Evolutionary conservation across 1,140 invertebrate genomes (phyloP).

Genomic region (Andrena cerasifolii): DNA sequence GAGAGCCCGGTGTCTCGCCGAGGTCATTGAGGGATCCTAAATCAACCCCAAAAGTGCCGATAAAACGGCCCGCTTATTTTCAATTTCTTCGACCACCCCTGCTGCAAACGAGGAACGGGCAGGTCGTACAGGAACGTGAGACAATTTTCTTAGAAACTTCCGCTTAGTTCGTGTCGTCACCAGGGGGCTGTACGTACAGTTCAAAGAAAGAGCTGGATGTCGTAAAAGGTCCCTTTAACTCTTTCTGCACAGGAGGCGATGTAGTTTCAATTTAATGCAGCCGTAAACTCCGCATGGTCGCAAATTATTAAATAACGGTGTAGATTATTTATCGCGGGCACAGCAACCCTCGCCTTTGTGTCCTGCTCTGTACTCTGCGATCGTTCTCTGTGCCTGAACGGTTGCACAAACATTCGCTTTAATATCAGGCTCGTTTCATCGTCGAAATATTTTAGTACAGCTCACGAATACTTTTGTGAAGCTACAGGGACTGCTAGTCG

Average conservation of each 20-base stretch:
- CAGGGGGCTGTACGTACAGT: slow-evolving; percentile 20
- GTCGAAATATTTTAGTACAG: too few species aligned
- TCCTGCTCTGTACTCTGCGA: slow-evolving; percentile 1
- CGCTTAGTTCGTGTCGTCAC: slow-evolving; percentile 30
- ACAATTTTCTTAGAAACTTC: slow-evolving; percentile 42
- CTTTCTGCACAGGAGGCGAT: slow-evolving; percentile 9
- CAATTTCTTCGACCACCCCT: slow-evolving; percentile 16
- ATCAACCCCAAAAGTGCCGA: slow-evolving; percentile 3
- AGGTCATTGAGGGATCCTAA: not conserved
- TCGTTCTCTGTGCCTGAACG: too few species aligned
- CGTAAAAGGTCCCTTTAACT: slow-evolving; percentile 51
- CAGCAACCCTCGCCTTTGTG: not conserved
- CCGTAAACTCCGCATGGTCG: slow-evolving; percentile 20
- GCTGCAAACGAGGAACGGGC: slow-evolving; percentile 11
- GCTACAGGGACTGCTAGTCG: too few species aligned
- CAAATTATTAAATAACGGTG: slow-evolving; percentile 44
- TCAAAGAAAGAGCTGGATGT: not conserved
- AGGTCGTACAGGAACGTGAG: slow-evolving; percentile 18
- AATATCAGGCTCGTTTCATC: too few species aligned
- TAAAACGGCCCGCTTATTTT: slow-evolving; percentile 17
- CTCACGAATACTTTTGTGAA: too few species aligned
- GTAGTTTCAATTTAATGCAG: slow-evolving; percentile 31
- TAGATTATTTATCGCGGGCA: slow-evolving; percentile 47
- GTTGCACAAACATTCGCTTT: too few species aligned
- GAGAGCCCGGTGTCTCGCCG: too few species aligned